Base-by-base conservation (phyloP, 2,797 vertebrate species). In the Gouania willdenowi region DNA sequence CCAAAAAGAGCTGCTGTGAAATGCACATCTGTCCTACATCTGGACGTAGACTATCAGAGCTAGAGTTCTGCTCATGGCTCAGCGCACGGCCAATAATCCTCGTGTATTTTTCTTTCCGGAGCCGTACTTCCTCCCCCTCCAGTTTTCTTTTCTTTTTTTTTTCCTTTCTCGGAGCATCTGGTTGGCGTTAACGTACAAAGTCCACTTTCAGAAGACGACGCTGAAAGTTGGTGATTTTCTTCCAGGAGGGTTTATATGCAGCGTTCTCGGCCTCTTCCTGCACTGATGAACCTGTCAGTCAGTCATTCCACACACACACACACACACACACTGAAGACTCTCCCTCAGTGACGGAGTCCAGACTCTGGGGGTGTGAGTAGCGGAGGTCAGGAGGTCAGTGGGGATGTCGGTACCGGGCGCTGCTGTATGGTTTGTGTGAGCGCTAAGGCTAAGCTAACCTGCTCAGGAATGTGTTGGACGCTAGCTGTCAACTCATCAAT, bases 21-120 rank as follows among this genome's bases (percentile, higher is more conserved):
- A 39, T 48, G 34, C 66, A 84, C 78, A 86, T 83, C 73, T 84
- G 83, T 71, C 47, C n/a, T 63, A 75, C 82, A 86, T 80, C 74
- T 87, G 71, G 47, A 65, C 24, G 28, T 45, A 47, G 26, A 41
- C 35, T 65, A 52, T 51, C 45, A 39, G 45, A 58, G 42, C 28
- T 25, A 33, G 39, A 59, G 45, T 52, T 45, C 35, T 10, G 7
- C 38, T 26, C 31, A 51, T 58, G 39, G 26, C 1, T 75, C 63
- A 41, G 23, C 14, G 2, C 18, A 43, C 45, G 62, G 63, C 67
- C 63, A 68, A 64, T 64, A 59, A 65, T 71, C 51, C 22, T 39
- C 58, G 41, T 23, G 57, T 77, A 48, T 78, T 83, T 85, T 74
- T 69, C 60, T 77, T 80, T 66, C 28, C 39, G 25, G n/a, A 46